Evolutionary conservation across 2,797 vertebrate species (phyloP).

Genomic region (Sebastes paucispinis): DNA sequence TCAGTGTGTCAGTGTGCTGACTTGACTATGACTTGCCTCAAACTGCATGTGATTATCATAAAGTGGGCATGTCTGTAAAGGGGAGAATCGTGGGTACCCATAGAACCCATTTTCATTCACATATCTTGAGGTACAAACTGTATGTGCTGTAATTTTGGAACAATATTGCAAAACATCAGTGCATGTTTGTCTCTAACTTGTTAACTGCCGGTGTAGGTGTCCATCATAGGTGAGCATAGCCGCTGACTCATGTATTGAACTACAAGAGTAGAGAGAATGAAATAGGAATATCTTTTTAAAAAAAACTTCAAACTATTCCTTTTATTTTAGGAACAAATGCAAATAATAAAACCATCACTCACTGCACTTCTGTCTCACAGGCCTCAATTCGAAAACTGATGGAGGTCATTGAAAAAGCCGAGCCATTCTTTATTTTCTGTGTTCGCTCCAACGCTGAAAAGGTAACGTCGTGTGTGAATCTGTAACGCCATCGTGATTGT

Average conservation of each 20-base stretch:
- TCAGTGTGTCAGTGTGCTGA: too few species aligned
- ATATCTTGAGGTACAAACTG: neutral
- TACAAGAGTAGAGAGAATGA: neutral
- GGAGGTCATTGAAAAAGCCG: conserved; percentile 86
- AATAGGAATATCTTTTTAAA: neutral
- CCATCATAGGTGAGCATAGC: neutral
- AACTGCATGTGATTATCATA: too few species aligned
- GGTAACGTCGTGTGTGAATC: conserved; percentile 72
- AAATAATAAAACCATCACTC: neutral
- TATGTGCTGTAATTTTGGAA: neutral
- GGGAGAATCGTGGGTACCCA: too few species aligned
- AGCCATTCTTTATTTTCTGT: conserved; percentile 95
- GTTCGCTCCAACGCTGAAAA: conserved; percentile 92
- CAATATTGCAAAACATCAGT: neutral
- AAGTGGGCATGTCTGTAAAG: too few species aligned
- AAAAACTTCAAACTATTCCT: neutral
- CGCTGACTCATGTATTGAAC: neutral
- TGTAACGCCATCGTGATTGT: neutral
- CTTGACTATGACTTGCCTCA: too few species aligned
- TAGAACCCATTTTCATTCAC: too few species aligned
- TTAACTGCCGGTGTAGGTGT: neutral
- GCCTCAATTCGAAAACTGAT: conserved; percentile 89
- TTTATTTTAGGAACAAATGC: neutral
- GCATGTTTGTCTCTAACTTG: neutral
- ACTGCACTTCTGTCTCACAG: conserved; percentile 70